Conservation (phyloP, 2,888 invertebrate species). For the Hetaerina titia region DNA sequence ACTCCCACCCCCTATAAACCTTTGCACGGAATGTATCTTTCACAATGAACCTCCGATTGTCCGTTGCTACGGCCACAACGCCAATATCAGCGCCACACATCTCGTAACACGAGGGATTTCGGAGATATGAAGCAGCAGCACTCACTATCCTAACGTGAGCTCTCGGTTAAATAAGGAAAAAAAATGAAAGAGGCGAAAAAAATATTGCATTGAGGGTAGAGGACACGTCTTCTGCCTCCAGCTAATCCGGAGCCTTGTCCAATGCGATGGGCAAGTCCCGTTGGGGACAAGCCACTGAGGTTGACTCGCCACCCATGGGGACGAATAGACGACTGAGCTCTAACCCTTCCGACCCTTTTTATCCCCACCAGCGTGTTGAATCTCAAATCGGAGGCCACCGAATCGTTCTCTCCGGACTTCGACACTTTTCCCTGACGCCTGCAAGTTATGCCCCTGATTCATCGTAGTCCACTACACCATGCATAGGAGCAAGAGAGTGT, state of each 20-base stretch:
- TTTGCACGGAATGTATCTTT: not conserved
- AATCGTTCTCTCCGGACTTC: not conserved
- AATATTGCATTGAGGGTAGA: not conserved
- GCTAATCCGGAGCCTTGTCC: not conserved
- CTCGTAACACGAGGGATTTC: not conserved
- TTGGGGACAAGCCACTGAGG: not conserved
- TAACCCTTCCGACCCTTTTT: no score
- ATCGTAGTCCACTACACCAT: no score
- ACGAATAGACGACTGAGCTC: no score
- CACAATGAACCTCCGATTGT: not conserved
- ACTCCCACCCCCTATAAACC: not conserved
- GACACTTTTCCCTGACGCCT: no score
- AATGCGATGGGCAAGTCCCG: not conserved
- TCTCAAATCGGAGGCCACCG: not conserved
- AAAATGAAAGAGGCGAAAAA: not conserved
- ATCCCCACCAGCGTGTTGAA: not conserved
- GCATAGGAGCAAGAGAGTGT: no score
- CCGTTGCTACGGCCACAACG: not conserved
- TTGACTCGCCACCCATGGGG: no score
- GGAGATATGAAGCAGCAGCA: not conserved
- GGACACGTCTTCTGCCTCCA: not conserved
- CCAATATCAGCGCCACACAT: not conserved
- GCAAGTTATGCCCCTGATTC: no score
- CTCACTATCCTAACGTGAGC: not conserved
- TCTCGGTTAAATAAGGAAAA: not conserved